Evolutionary conservation across 1,140 invertebrate species (phyloP).

Genomic region (Phthorimaea operculella): DNA sequence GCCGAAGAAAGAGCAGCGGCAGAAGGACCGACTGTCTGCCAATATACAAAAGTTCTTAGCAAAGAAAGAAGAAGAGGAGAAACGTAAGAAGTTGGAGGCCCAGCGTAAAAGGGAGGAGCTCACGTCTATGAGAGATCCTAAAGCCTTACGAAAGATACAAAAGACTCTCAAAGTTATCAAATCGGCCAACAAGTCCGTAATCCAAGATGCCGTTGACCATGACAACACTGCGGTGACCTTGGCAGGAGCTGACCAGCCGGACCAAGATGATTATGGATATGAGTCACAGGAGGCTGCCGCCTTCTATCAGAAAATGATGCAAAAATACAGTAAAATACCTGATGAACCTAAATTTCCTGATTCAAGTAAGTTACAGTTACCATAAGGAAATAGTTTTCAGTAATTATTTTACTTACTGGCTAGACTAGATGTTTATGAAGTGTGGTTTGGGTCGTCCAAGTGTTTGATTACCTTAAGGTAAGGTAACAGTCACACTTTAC

Average conservation of each 20-base stretch:
- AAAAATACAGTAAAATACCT: slow-evolving; percentile 80
- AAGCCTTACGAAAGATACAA: slow-evolving; percentile 75
- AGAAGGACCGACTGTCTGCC: slow-evolving; percentile 73
- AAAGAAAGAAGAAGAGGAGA: slow-evolving; percentile 83
- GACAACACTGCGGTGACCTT: slow-evolving; percentile 80
- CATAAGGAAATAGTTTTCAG: too few relatives aligned
- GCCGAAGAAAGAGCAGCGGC: slow-evolving; percentile 82
- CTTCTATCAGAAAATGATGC: slow-evolving; percentile 85
- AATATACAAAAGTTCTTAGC: slow-evolving; percentile 87
- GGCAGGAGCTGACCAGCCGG: slow-evolving; percentile 79
- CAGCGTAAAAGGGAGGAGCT: slow-evolving; percentile 74
- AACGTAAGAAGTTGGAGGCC: slow-evolving; percentile 72
- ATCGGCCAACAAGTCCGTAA: slow-evolving; percentile 86
- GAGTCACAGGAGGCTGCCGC: slow-evolving; percentile 83
- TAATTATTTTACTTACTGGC: slow-evolving; percentile 2
- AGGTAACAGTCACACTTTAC: too few relatives aligned
- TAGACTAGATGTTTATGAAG: too few relatives aligned
- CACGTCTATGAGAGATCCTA: slow-evolving; percentile 78
- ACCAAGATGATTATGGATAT: slow-evolving; percentile 91
- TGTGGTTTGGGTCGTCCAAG: too few relatives aligned
- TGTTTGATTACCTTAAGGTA: too few relatives aligned
- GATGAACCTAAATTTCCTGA: slow-evolving; percentile 72
- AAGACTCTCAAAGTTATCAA: slow-evolving; percentile 80
- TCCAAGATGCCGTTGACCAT: slow-evolving; percentile 83
- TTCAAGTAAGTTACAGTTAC: slow-evolving; percentile 31